phyloP scores from a whole-genome alignment of 2,113 vertebrate genomes.

The Geothlypis trichas region DNA sequence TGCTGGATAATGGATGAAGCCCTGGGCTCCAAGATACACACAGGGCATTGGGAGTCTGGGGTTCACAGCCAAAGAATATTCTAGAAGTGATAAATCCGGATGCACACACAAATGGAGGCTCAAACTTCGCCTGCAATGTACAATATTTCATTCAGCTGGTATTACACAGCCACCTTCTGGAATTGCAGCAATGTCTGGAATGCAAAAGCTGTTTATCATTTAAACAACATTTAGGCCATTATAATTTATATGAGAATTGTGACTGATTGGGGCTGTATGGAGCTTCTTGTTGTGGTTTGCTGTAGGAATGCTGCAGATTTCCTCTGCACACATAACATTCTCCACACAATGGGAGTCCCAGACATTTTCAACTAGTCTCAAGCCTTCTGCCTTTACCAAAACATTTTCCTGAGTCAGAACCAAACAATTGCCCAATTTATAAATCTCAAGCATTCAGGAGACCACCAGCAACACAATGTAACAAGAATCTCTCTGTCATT shows the following conservation, averaged over 20 bases:
- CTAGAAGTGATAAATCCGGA: background rate
- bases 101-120: background rate
- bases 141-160: conserved; percentile 18
- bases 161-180: conserved; percentile 51
- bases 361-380: conserved; percentile 34
- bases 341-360: conserved; percentile 48
- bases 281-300: conserved; percentile 64
- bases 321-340: conserved; percentile 56
- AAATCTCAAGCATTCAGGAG: background rate
- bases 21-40: conserved; percentile 15
- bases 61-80: conserved; percentile 1
- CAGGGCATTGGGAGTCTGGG: background rate
- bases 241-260: conserved; percentile 57
- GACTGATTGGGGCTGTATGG: conserved; percentile 44
- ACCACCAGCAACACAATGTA: conserved; percentile 37
- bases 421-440: conserved; percentile 49
- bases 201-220: conserved; percentile 65
- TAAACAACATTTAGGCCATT: conserved; percentile 52
- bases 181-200: conserved; percentile 55
- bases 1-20: background rate
- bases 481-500: background rate
- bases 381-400: conserved; percentile 57
- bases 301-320: conserved; percentile 61
- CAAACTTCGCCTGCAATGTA: background rate
- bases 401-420: conserved; percentile 55